Evolutionary conservation across 2,113 vertebrate genomes (phyloP).

Genomic region (Lepus timidus): DNA sequence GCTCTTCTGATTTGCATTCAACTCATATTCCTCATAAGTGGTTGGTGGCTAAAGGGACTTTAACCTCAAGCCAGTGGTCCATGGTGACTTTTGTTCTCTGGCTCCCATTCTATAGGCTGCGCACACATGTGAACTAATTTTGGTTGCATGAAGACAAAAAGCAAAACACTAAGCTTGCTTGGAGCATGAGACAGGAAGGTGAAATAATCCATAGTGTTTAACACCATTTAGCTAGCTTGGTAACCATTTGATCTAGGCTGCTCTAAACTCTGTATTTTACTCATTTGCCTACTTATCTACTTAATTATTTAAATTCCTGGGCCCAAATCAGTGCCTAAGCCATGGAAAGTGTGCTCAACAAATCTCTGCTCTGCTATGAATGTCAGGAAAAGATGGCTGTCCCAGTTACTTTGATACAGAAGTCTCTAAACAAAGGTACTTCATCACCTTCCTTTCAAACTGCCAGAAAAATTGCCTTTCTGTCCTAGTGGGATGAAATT

Average conservation of each 20-base stretch:
- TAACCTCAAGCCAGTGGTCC: background rate
- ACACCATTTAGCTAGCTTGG: background rate
- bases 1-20: background rate
- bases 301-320: constrained; percentile 3
- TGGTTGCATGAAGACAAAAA: background rate
- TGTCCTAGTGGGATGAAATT: background rate
- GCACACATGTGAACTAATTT: constrained; percentile 13
- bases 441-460: background rate
- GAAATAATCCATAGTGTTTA: constrained; percentile 23
- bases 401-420: background rate
- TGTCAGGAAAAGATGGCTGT: background rate
- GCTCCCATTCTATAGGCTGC: background rate
- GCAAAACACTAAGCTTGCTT: background rate
- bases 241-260: background rate
- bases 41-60: background rate
- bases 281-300: background rate
- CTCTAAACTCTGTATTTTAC: background rate
- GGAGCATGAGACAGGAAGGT: background rate
- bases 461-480: background rate
- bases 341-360: background rate
- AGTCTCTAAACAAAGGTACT: background rate
- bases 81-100: background rate
- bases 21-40: background rate
- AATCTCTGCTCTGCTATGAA: constrained; percentile 12
- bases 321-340: background rate